Conservation (phyloP, 2,888 invertebrate genomes). For the Chrysopilus asiliformis region DNA sequence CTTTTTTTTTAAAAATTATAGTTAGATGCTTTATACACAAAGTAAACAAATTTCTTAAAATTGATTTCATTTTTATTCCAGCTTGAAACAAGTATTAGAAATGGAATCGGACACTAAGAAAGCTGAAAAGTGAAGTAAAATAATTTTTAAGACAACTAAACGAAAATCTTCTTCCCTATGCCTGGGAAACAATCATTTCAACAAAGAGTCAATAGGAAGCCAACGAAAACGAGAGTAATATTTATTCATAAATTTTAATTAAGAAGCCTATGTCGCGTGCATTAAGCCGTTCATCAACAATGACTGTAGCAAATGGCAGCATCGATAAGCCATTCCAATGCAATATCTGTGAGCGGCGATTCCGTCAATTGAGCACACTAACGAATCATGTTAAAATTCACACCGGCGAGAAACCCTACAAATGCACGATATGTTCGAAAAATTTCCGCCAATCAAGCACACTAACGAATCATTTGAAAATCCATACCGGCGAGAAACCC, state of each 20-base stretch:
- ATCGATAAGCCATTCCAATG: constrained; percentile 36
- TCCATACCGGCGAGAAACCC: constrained; percentile 36
- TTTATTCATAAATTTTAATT: no score
- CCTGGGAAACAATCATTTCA: constrained; percentile 6
- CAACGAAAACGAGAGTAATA: no score
- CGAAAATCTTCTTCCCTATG: constrained; percentile 6
- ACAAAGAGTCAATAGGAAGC: no score
- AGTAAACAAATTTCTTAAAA: no score
- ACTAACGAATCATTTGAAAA: constrained; percentile 36
- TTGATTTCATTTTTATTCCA: neutral
- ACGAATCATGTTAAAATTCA: constrained; percentile 37
- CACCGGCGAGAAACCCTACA: constrained; percentile 36
- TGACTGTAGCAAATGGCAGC: constrained; percentile 6
- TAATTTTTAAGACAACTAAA: neutral
- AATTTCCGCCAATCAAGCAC: constrained; percentile 37
- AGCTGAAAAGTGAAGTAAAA: neutral
- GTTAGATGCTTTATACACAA: no score
- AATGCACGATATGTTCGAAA: constrained; percentile 36
- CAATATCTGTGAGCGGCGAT: constrained; percentile 35
- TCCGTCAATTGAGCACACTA: constrained; percentile 35
- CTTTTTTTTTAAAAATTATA: no score
- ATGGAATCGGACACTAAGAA: neutral
- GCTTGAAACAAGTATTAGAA: neutral
- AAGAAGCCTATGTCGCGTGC: constrained; percentile 12
- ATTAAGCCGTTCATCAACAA: constrained; percentile 11